These are phyloP conservation scores for Allacma fusca DNA, from an alignment of 2,888 invertebrate genomes.

Conservation along the genomic window DNA sequence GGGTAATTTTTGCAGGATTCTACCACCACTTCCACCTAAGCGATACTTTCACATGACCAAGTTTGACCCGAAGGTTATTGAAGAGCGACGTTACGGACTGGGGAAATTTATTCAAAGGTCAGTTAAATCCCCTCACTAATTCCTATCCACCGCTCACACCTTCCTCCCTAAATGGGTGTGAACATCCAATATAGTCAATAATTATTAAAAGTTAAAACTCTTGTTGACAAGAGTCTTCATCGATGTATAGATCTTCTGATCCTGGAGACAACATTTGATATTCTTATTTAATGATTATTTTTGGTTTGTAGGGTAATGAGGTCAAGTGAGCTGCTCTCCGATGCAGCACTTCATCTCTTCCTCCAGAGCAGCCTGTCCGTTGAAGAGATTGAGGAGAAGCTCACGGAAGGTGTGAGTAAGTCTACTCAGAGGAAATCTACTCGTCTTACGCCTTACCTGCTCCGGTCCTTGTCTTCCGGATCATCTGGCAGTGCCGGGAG, in stretches of 20 bases:
- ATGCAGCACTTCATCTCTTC: slow-evolving; percentile 56
- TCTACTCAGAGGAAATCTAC: not conserved
- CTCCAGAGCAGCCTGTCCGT: slow-evolving; percentile 54
- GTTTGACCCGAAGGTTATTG: slow-evolving; percentile 54
- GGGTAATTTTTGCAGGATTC: slow-evolving; percentile 45
- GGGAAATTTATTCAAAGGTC: slow-evolving; percentile 55
- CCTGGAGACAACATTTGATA: too few relatives aligned
- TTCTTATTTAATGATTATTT: not conserved
- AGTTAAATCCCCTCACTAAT: too few relatives aligned
- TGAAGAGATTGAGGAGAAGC: slow-evolving; percentile 52
- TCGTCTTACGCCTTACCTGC: slow-evolving; percentile 33
- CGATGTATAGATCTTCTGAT: too few relatives aligned
- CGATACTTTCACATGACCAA: slow-evolving; percentile 55
- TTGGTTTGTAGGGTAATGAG: slow-evolving; percentile 50
- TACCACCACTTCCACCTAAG: slow-evolving; percentile 57
- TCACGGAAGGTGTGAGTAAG: slow-evolving; percentile 16
- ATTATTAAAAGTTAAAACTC: too few relatives aligned
- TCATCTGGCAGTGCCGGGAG: slow-evolving; percentile 28
- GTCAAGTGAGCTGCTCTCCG: slow-evolving; percentile 53
- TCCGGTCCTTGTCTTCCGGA: slow-evolving; percentile 40
- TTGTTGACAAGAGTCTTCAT: too few relatives aligned
- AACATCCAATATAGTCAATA: too few relatives aligned
- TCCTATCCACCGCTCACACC: too few relatives aligned
- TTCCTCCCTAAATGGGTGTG: too few relatives aligned
- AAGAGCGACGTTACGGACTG: slow-evolving; percentile 52